Conservation (phyloP, 2,113 vertebrate genomes). For the Hypomesus transpacificus region DNA sequence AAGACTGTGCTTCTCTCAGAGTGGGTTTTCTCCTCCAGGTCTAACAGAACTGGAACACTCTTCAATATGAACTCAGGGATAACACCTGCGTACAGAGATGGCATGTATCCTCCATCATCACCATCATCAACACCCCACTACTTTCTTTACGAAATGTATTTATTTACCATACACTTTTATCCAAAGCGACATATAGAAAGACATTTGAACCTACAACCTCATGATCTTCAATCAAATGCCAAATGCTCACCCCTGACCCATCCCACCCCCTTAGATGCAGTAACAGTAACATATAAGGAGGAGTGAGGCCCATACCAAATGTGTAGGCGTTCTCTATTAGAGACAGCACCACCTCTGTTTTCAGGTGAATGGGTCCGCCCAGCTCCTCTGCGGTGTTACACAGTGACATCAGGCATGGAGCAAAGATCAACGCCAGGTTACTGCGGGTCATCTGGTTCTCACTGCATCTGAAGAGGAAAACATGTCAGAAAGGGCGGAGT, state of each 20-base stretch:
- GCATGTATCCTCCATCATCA: not conserved
- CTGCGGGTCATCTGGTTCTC: conserved; percentile 89
- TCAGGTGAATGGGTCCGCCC: conserved; percentile 76
- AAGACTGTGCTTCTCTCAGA: conserved; percentile 72
- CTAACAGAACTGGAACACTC: conserved; percentile 77
- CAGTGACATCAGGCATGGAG: conserved; percentile 83
- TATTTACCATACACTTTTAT: too few species aligned
- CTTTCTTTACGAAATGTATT: too few species aligned
- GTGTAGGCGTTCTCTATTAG: conserved; percentile 79
- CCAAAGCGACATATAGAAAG: too few species aligned
- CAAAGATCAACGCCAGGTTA: conserved; percentile 86
- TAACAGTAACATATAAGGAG: not conserved
- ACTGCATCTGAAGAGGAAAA: conserved; percentile 66
- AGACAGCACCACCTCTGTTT: conserved; percentile 76
- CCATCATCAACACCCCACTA: not conserved
- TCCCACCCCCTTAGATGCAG: not conserved
- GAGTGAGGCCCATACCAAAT: conserved; percentile 72
- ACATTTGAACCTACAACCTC: too few species aligned
- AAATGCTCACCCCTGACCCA: too few species aligned
- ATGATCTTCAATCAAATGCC: too few species aligned
- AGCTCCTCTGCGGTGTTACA: conserved; percentile 78
- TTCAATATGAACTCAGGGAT: conserved; percentile 80
- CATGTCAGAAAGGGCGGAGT: not conserved
- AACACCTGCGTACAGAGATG: conserved; percentile 65
- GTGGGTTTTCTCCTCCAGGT: conserved; percentile 69